Conservation (phyloP, 2,113 vertebrate genomes). For the Prolemur simus region DNA sequence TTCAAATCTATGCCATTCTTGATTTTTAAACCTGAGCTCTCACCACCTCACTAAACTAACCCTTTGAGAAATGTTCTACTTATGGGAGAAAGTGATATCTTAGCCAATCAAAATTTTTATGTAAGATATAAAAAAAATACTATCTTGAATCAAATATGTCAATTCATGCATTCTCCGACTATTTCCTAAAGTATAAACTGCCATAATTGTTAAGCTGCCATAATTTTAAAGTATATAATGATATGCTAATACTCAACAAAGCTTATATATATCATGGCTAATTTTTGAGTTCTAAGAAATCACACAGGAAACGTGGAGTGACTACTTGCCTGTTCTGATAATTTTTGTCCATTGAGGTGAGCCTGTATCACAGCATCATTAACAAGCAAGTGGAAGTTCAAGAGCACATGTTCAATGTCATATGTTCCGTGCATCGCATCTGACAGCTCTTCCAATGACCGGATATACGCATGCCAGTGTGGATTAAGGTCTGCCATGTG, state of each 20-base stretch:
- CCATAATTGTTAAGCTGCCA: background rate
- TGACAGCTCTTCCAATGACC: slow-evolving; percentile 89
- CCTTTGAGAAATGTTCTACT: background rate
- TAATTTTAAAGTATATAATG: background rate
- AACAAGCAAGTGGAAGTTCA: slow-evolving; percentile 87
- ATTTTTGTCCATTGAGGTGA: slow-evolving; percentile 75
- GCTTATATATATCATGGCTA: background rate
- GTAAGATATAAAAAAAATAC: background rate
- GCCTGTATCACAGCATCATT: slow-evolving; percentile 87
- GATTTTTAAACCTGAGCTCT: background rate
- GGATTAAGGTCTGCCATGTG: slow-evolving; percentile 89
- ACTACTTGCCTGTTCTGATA: slow-evolving; percentile 87
- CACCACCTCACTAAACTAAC: background rate
- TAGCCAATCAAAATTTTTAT: background rate
- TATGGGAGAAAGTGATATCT: background rate
- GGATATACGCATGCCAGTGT: slow-evolving; percentile 90
- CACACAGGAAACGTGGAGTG: background rate
- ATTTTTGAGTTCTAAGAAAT: background rate
- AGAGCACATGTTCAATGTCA: slow-evolving; percentile 87
- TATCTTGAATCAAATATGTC: background rate
- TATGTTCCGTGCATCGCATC: slow-evolving; percentile 83
- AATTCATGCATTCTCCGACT: background rate
- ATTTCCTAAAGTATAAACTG: background rate
- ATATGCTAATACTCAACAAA: background rate
- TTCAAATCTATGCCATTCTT: background rate